phyloP scores from a whole-genome alignment of 2,888 invertebrate species.

The Pseudococcus jackbeardsleyi region DNA sequence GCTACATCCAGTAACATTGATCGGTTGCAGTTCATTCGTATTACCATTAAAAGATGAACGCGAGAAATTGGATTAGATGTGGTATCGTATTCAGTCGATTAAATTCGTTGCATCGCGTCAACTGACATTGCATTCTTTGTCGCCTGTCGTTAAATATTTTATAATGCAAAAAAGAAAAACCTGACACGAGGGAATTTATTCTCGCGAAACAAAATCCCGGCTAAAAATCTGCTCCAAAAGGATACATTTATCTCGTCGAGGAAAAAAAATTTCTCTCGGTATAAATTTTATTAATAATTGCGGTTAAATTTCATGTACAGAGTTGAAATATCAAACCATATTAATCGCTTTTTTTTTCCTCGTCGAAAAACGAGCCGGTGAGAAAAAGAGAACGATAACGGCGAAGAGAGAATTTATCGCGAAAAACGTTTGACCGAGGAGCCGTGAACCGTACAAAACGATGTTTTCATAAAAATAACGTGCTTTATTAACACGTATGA shows the following conservation, averaged over 20 bases:
- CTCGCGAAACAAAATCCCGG: no score
- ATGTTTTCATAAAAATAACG: conserved; percentile 63
- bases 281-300: neutral
- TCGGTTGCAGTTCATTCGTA: neutral
- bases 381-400: conserved; percentile 43
- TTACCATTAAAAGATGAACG: neutral
- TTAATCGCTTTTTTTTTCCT: conserved; percentile 31
- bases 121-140: no score
- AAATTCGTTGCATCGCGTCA: neutral
- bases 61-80: neutral
- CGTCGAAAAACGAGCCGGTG: conserved; percentile 9
- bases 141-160: neutral
- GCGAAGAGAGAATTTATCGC: conserved; percentile 23
- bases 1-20: neutral
- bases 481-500: conserved; percentile 63
- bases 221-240: neutral
- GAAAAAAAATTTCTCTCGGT: neutral
- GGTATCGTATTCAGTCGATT: neutral
- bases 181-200: no score
- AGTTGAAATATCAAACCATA: conserved; percentile 49
- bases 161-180: neutral
- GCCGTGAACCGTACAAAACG: conserved; percentile 61
- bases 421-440: conserved; percentile 59
- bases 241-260: neutral
- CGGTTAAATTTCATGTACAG: neutral